Evolutionary conservation across 2,888 invertebrate species (phyloP), one percentile per base, ranked within the genome.

Genomic region (Drosophila nr. perissopoda): DNA sequence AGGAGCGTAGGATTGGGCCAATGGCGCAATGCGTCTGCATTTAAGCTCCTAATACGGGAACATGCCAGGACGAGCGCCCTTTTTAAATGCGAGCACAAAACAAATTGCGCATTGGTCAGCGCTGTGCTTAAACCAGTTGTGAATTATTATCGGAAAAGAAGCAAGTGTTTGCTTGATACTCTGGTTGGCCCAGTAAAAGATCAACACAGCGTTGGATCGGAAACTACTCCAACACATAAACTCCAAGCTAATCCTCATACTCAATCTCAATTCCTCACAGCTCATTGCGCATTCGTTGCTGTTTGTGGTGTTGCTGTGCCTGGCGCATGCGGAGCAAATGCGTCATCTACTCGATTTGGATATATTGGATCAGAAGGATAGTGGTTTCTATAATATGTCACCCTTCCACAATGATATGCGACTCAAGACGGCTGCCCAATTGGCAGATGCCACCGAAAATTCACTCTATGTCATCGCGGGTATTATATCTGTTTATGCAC

Each of bases 261-360:
- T 33, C 49, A 51, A 59, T 51, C 65, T 53, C 45, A 16, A 45
- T 40, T 78, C 69, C 4, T 10, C 27, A 49, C 69, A 93, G 93
- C 80, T 93, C n/a, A 86, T 93, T 66, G 92, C 93, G 8, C 92
- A 92, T 67, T 86, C 92, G 21, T 69, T 92, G 33, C 80, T 93
- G 31, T 93, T 93, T 69, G 78, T 93, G 57, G 92, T 92, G 56
- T 73, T 93, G 6, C 76, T 93, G 66, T 92, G 92, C 13, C 75
- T 93, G 59, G 92, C 92, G 1, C 93, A 93, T 79, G 93, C 93
- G 34, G 93, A 93, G 66, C 91, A 93, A 87, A 93, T 93, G 89
- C 91, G 92, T 59, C 87, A 90, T 16, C 90, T 93, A 74, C 81
- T 93, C 7, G 91, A 90, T 18, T 72, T 92, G 77, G 93, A 93